Conservation (phyloP, 1,140 invertebrate genomes). For the Pseudomyrmex concolor region DNA sequence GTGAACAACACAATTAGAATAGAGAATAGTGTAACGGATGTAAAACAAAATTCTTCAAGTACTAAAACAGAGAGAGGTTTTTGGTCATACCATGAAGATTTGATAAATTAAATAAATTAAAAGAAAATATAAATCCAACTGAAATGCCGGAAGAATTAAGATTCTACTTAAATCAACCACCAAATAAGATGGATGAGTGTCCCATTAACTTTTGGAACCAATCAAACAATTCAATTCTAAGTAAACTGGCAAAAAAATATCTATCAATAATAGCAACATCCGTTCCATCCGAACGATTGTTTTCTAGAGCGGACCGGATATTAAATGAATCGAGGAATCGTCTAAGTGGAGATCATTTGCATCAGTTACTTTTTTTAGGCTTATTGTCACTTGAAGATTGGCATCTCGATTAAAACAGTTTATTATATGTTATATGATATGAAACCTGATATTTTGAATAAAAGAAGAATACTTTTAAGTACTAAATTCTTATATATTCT, state of each 20-base stretch:
- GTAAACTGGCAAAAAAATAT: not conserved
- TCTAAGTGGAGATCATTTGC: not conserved
- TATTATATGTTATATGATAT: not conserved
- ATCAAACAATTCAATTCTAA: slow-evolving; percentile 1
- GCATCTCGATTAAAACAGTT: not conserved
- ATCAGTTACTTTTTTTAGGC: not conserved
- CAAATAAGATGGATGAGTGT: not conserved
- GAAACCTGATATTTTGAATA: not conserved
- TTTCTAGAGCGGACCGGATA: not conserved
- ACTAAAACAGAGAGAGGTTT: not conserved
- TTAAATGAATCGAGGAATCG: not conserved
- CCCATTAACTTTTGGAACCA: not conserved
- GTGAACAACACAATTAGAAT: not conserved
- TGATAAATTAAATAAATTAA: not conserved
- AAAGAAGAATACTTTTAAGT: too few species aligned
- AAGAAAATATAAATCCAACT: not conserved
- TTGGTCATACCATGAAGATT: not conserved
- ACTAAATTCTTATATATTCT: too few species aligned
- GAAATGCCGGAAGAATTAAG: slow-evolving; percentile 6
- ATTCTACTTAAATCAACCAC: slow-evolving; percentile 20
- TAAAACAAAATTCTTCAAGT: not conserved
- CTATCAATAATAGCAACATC: not conserved
- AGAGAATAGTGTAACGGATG: too few species aligned
- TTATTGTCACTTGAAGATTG: not conserved
- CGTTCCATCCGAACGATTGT: not conserved